phyloP scores from a whole-genome alignment of 2,797 vertebrate genomes.

The Sphaeramia orbicularis region DNA sequence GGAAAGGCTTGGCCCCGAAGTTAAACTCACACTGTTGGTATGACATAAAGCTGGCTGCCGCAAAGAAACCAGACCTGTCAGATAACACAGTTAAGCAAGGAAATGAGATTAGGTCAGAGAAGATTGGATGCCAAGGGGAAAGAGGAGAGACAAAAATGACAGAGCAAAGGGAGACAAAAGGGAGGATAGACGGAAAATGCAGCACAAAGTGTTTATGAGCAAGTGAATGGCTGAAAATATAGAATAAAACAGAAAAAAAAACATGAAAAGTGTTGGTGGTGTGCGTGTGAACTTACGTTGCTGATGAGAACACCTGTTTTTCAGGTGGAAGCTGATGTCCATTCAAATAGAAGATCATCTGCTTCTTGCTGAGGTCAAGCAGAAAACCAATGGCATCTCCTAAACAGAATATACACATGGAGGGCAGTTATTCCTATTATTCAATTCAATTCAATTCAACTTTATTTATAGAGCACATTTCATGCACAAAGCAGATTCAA shows the following conservation, averaged over 20 bases:
- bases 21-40: constrained; percentile 99
- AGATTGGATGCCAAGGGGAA: neutral
- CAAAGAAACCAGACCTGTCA: constrained; percentile 96
- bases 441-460: no score
- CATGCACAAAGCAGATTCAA: no score
- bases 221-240: neutral
- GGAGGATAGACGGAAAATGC: fast-evolving
- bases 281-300: constrained; percentile 88
- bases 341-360: constrained; percentile 99
- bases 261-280: neutral
- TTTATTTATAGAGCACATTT: no score
- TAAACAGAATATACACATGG: constrained; percentile 62
- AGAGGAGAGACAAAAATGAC: neutral
- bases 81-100: neutral
- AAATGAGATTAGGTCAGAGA: neutral
- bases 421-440: constrained; percentile 15
- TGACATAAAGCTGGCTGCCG: constrained; percentile 99
- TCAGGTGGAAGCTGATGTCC: constrained; percentile 97
- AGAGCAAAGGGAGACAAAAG: neutral
- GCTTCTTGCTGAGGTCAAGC: constrained; percentile 97
- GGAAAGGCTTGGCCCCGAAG: constrained; percentile 98
- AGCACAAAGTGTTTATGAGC: neutral
- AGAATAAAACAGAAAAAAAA: neutral
- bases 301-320: constrained; percentile 98
- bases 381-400: constrained; percentile 98